Evolutionary conservation across 2,797 vertebrate species (phyloP), one percentile per base, ranked within the genome.

Genomic region (Lithobates sylvaticus): DNA sequence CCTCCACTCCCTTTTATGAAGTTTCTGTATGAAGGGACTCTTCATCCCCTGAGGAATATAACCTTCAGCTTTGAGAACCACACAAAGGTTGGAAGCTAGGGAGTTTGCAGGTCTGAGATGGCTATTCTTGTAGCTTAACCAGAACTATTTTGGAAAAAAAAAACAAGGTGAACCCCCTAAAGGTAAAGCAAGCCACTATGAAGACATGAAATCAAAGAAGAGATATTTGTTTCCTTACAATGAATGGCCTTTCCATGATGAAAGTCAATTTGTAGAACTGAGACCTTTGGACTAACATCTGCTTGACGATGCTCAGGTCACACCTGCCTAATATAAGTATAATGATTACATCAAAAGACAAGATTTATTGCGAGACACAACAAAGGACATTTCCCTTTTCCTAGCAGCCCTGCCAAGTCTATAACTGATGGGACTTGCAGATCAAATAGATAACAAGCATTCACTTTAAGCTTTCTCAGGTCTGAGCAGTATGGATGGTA

Each of bases 231-330:
- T 84, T 69, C 44, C 71, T 74, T 29, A 42, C 69, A 61, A 79
- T 79, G 86, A 87, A 87, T 87, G 71, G 76, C 36, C 18, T 65
- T 54, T 64, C 78, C 73, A 83, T 83, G 86, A 87, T 87, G 76
- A 87, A 87, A 87, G 86, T 78, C 79, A 87, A 87, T 87, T 87
- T 87, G 86, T 87, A 84, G 69, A 84, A 77, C 69, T 84, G 26
- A 79, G 81, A 87, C 86, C 86, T 87, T 87, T 87, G 86, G 86
- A 87, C 86, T 84, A 87, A 87, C 86, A 87, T 87, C 86, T 87
- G 81, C 81, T 70, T 75, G 18, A 58, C 73, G 64, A 87, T 87
- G 76, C 44, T 75, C 44, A 68, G 86, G 86, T 87, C 86, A 87
- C 86, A 87, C 86, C 86, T 87, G 86, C 81, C 81, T 84, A 84